Base-by-base conservation (phyloP, 2,888 invertebrate species). In the Salticus scenicus region DNA sequence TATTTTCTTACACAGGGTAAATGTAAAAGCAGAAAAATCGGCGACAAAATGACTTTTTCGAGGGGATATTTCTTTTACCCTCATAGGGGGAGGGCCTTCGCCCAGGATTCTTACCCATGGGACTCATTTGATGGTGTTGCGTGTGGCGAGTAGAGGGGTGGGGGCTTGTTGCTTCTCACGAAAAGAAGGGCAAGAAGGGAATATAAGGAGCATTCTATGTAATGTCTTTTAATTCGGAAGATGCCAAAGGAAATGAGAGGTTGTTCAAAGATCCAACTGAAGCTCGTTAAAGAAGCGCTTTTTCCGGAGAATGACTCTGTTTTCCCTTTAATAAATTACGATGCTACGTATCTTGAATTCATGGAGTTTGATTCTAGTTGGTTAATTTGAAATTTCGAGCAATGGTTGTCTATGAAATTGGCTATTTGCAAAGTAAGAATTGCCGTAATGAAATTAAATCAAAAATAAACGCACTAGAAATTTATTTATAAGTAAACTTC, bases 21-120 rank as follows among this genome's bases (percentile, higher is more conserved):
- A 83, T 77, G 73, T 67, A 77, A 67, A 77, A 77, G 73, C 63
- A 76, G 31, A 33, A 83, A 82, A 77, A 77, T 69, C 72, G 83
- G 83, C 4, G 51, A 71, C 42, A 73, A 83, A 77, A 83, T 77
- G 77, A 77, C 83, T 82, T 76, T 66, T 82, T 57, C 71, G 27
- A 24, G 42, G 57, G 24, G 20, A 24, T 67, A 37, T 67, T 41
- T 76, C 64, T 47, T 76, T 41, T 76, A 71, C 28, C 27, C 42
- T 64, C 64, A 51, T n/a, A 31, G 64, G 31, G 71, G 66, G 63
- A 33, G 64, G 66, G 24, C 5, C 57, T 37, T 28, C 41, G 63
- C 47, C 76, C 72, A 24, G 41, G 72, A 76, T 64, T 76, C 69
- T 66, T 33, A 27, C 77, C 73, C 83, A 14, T 2, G 83, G 67